Percentiles rank a stretch among this genome's conserved stretches.
Conservation (phyloP, 2,113 vertebrate genomes). For the Rhinichthys klamathensis region DNA sequence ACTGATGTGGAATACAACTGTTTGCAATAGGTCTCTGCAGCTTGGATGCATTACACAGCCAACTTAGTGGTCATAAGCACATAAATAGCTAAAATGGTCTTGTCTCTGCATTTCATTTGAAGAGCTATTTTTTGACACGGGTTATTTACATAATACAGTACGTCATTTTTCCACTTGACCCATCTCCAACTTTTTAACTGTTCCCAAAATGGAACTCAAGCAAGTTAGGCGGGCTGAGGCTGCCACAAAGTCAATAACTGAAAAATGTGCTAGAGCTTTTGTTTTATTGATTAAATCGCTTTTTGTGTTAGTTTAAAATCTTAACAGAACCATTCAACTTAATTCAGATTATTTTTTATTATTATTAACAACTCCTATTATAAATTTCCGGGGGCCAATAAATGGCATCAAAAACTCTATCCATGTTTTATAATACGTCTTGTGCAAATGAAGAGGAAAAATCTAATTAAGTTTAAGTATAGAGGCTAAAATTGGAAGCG, state of each 20-base stretch:
- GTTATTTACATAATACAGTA: slow-evolving; percentile 27
- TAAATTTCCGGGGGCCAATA: not conserved
- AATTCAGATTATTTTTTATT: not conserved
- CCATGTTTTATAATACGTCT: not conserved
- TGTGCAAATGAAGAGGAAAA: slow-evolving; percentile 2
- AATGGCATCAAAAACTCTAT: not conserved
- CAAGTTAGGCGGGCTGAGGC: not conserved
- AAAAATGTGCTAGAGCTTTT: not conserved
- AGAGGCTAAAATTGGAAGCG: not conserved
- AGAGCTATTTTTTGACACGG: slow-evolving; percentile 14
- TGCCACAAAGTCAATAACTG: not conserved
- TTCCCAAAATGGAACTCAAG: not conserved
- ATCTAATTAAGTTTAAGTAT: slow-evolving; percentile 18
- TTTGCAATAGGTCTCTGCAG: slow-evolving; percentile 30
- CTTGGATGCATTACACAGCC: slow-evolving; percentile 25
- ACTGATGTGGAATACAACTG: slow-evolving; percentile 37
- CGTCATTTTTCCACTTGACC: slow-evolving; percentile 14
- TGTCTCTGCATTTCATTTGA: slow-evolving; percentile 28
- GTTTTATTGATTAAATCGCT: not conserved
- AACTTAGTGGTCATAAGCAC: slow-evolving; percentile 6
- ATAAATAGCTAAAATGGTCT: slow-evolving; percentile 5
- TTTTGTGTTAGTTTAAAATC: not conserved
- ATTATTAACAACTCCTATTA: not conserved
- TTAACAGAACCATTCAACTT: not conserved
- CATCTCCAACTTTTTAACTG: not conserved